These are phyloP conservation scores for Microcaecilia unicolor DNA, from an alignment of 2,797 vertebrate species.

Conservation along the genomic window DNA sequence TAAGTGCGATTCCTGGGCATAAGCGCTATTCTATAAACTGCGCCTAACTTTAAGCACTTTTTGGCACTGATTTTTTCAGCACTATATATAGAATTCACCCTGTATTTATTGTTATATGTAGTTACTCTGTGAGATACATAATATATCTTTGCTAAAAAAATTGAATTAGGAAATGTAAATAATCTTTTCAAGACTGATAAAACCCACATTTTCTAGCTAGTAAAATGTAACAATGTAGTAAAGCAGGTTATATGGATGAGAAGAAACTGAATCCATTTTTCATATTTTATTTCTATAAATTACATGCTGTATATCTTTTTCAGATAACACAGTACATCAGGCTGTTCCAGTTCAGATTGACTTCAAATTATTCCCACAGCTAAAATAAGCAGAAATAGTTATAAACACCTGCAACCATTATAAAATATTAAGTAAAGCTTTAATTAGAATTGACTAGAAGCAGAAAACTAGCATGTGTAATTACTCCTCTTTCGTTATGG, in stretches of 20 bases:
- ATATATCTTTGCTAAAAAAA: conserved; percentile 21
- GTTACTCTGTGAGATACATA: conserved; percentile 20
- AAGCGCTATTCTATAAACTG: no score
- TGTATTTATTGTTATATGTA: no score
- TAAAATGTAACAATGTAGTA: not conserved
- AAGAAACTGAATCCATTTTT: not conserved
- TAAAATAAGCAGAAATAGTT: conserved; percentile 34
- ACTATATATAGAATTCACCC: no score
- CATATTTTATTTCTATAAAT: conserved; percentile 3
- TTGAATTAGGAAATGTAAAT: not conserved
- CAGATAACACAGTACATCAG: conserved; percentile 24
- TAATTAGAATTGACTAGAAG: conserved; percentile 52
- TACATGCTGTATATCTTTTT: conserved; percentile 16
- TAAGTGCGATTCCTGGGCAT: no score
- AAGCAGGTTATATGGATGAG: not conserved
- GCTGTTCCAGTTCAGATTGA: conserved; percentile 19
- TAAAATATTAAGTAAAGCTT: conserved; percentile 36
- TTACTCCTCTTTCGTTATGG: conserved; percentile 46
- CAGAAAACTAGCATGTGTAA: conserved; percentile 57
- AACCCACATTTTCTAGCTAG: not conserved
- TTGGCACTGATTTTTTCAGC: no score
- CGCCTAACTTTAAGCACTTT: no score
- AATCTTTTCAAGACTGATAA: not conserved
- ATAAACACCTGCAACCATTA: conserved; percentile 49
- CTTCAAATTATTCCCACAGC: conserved; percentile 32